Evolutionary conservation across 2,113 vertebrate species (phyloP).

Genomic region (Aspiorhynchus laticeps): DNA sequence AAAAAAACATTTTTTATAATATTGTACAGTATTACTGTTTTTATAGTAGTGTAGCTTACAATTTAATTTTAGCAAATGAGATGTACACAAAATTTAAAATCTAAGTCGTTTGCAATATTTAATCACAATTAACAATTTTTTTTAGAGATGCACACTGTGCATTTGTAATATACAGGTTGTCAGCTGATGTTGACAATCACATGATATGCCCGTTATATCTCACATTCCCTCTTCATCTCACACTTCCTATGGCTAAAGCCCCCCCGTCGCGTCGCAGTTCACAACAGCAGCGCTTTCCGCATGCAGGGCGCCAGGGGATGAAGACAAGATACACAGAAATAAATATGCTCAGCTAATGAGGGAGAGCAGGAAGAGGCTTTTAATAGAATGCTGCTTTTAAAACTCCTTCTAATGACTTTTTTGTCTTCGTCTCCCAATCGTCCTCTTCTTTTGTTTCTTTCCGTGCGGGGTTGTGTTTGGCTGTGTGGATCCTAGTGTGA

Average conservation of each 20-base stretch:
- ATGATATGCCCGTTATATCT: background rate
- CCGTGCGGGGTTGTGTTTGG: conserved; percentile 43
- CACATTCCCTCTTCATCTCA: background rate
- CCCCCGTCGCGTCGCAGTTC: conserved; percentile 44
- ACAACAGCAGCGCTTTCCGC: conserved; percentile 45
- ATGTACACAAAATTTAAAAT: background rate
- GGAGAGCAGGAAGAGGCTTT: conserved; percentile 54
- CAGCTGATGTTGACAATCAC: background rate
- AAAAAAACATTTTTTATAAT: background rate
- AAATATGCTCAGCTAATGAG: conserved; percentile 56
- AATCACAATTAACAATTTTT: background rate
- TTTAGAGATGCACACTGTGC: background rate
- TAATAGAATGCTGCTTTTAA: conserved; percentile 56
- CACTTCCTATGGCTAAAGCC: conserved; percentile 7
- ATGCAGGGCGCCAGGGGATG: conserved; percentile 47
- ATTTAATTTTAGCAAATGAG: background rate
- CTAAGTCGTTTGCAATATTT: background rate
- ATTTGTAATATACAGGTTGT: background rate
- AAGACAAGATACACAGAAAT: conserved; percentile 56
- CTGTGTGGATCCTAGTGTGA: conserved; percentile 50
- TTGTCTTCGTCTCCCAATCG: conserved; percentile 23
- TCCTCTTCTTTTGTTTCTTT: conserved; percentile 14
- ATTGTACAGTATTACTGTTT: background rate
- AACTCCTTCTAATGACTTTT: conserved; percentile 57
- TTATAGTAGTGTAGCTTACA: background rate